A percentile compares a stretch with the other conserved stretches of the same genome.
phyloP scores from a whole-genome alignment of 92 coral and sea anemone species.

The Palythoa heliodiscus region DNA sequence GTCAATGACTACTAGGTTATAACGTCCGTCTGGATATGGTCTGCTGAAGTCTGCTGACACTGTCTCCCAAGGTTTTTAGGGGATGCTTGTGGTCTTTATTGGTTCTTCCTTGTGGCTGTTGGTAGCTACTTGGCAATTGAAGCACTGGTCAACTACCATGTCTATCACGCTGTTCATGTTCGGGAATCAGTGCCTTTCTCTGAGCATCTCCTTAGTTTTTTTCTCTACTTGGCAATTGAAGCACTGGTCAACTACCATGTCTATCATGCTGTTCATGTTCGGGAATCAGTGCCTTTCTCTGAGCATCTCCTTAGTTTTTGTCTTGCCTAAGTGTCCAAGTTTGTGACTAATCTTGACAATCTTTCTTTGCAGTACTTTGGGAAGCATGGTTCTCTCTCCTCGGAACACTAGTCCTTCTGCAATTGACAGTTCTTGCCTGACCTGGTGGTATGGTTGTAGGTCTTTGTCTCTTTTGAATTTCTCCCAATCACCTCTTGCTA shows the following conservation, averaged over 20 bases:
- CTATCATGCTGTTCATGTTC: slow-evolving; percentile 65
- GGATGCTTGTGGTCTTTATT: slow-evolving; percentile 49
- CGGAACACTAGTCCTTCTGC: slow-evolving; percentile 53
- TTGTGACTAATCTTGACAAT: slow-evolving; percentile 50
- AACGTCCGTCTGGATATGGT: slow-evolving; percentile 56
- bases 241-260: slow-evolving; percentile 46
- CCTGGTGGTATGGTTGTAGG: slow-evolving; percentile 29
- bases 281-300: slow-evolving; percentile 65
- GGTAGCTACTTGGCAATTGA: slow-evolving; percentile 54
- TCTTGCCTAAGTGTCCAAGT: slow-evolving; percentile 42
- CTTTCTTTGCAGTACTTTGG: slow-evolving; percentile 51
- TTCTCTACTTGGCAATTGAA: too few relatives aligned
- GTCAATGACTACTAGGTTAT: slow-evolving; percentile 66
- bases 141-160: too few relatives aligned
- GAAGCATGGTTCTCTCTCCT: slow-evolving; percentile 44
- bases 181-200: too few relatives aligned
- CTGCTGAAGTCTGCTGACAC: slow-evolving; percentile 58
- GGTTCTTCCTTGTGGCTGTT: slow-evolving; percentile 60
- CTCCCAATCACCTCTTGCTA: slow-evolving; percentile 60
- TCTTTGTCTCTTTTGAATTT: slow-evolving; percentile 50
- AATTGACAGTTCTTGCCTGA: too few relatives aligned
- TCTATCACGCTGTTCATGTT: too few relatives aligned
- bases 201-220: too few relatives aligned
- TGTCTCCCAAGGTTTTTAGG: slow-evolving; percentile 56
- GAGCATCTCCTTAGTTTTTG: slow-evolving; percentile 63